A percentile compares a stretch with the other conserved stretches of the same genome.
phyloP scores from a whole-genome alignment of 2,888 invertebrate genomes.

The Tridacna crocea region DNA sequence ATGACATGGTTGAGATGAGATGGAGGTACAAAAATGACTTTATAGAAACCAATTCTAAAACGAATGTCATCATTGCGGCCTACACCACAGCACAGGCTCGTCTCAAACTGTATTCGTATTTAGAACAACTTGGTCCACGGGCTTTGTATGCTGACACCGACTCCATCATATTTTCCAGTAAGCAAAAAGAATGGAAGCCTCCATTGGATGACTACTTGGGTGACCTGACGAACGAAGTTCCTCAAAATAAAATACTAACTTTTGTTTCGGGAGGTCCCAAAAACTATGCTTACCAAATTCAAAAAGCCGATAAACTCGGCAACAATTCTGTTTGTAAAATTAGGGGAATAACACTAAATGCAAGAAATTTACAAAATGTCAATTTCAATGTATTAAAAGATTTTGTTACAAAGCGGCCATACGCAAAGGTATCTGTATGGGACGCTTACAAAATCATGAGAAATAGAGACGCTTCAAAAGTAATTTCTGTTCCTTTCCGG shows the following conservation, averaged over 20 bases:
- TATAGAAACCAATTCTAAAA: conserved; percentile 10
- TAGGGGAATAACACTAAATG: conserved; percentile 38
- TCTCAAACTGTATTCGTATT: conserved; percentile 23
- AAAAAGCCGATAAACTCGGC: conserved; percentile 23
- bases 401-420: too few relatives aligned
- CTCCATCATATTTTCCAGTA: conserved; percentile 27
- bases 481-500: too few relatives aligned
- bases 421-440: too few relatives aligned
- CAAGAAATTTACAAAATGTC: conserved; percentile 33
- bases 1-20: conserved; percentile 21
- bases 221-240: neutral
- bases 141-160: conserved; percentile 29
- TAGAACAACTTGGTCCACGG: conserved; percentile 26
- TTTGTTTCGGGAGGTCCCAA: conserved; percentile 58
- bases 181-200: conserved; percentile 22
- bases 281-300: conserved; percentile 27
- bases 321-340: conserved; percentile 23
- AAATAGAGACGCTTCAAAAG: neutral
- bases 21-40: conserved; percentile 29
- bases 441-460: conserved; percentile 7
- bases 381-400: conserved; percentile 54
- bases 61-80: conserved; percentile 22
- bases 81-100: neutral
- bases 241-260: conserved; percentile 16
- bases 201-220: conserved; percentile 17